Evolutionary conservation across 2,797 vertebrate species (phyloP).

Genomic region (Tapera naevia): DNA sequence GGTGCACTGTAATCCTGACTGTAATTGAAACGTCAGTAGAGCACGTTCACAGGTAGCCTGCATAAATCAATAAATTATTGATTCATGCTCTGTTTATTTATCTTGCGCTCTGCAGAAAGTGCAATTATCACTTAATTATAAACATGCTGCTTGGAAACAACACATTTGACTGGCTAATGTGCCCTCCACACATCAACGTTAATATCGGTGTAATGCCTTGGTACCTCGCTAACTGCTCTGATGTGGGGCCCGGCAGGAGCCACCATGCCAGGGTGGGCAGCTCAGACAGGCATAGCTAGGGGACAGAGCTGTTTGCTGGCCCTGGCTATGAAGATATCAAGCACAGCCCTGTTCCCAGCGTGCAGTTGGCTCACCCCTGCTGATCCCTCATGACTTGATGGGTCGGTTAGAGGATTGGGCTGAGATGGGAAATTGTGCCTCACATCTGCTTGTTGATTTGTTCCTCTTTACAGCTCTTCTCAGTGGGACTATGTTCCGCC

Average conservation of each 20-base stretch:
- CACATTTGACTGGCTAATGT: slow-evolving; percentile 40
- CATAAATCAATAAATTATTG: slow-evolving; percentile 73
- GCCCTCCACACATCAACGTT: not conserved
- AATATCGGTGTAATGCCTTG: not conserved
- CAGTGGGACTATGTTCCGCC: slow-evolving; percentile 67
- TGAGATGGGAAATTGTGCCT: not conserved
- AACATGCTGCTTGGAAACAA: slow-evolving; percentile 66
- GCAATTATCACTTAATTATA: slow-evolving; percentile 77
- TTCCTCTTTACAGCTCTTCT: slow-evolving; percentile 57
- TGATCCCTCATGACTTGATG: not conserved
- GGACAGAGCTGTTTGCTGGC: not conserved
- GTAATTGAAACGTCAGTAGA: slow-evolving; percentile 70
- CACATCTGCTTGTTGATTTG: not conserved
- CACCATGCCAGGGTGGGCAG: not conserved
- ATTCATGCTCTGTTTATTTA: slow-evolving; percentile 71
- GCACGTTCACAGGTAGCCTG: slow-evolving; percentile 58
- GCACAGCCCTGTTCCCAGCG: not conserved
- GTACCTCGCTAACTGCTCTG: not conserved
- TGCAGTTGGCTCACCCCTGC: not conserved
- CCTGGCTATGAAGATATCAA: not conserved
- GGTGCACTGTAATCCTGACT: slow-evolving; percentile 28
- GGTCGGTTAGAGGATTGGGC: not conserved
- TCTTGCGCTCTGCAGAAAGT: slow-evolving; percentile 68
- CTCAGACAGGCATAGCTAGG: not conserved
- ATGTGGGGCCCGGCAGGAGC: not conserved